Percentiles rank a stretch among this genome's conserved stretches.
These are phyloP conservation scores for Glaucomys volans DNA, from an alignment of 2,113 vertebrate genomes.

Conservation along the genomic window DNA sequence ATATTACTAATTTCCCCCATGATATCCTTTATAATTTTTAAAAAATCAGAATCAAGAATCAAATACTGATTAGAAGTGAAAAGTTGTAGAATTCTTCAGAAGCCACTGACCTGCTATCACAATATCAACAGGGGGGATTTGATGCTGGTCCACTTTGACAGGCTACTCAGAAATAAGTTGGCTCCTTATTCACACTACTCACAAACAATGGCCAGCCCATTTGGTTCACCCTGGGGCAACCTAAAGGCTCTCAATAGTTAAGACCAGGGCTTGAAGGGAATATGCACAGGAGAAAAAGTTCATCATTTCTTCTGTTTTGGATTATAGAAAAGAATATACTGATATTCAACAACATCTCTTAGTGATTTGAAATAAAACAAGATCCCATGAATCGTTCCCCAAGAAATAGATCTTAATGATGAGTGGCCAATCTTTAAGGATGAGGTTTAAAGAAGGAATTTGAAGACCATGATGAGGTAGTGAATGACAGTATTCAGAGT, in stretches of 20 bases:
- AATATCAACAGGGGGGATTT: too few species aligned
- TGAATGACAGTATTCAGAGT: too few species aligned
- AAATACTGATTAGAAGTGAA: too few species aligned
- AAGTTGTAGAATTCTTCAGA: too few species aligned
- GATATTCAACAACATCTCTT: conserved; percentile 94
- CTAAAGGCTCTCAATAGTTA: conserved; percentile 94
- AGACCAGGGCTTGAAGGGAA: conserved; percentile 94
- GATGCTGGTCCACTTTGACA: too few species aligned
- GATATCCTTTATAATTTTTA: too few species aligned
- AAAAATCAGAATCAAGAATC: too few species aligned
- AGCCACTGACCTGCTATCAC: too few species aligned
- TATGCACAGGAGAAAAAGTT: conserved; percentile 96
- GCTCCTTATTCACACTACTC: too few species aligned
- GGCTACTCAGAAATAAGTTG: too few species aligned
- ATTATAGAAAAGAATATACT: conserved; percentile 95
- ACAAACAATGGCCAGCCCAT: conserved; percentile 94
- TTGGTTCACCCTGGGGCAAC: conserved; percentile 96
- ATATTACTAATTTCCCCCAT: too few species aligned
- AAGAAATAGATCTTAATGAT: conserved; percentile 98
- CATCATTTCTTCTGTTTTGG: conserved; percentile 92
- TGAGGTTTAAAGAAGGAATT: conserved; percentile 86
- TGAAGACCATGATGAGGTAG: too few species aligned
- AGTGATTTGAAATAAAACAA: conserved; percentile 95
- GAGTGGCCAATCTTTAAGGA: conserved; percentile 96
- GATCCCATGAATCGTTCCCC: conserved; percentile 97